Base-by-base conservation (phyloP, 2,888 invertebrate genomes). In the Ellobium chinense region DNA sequence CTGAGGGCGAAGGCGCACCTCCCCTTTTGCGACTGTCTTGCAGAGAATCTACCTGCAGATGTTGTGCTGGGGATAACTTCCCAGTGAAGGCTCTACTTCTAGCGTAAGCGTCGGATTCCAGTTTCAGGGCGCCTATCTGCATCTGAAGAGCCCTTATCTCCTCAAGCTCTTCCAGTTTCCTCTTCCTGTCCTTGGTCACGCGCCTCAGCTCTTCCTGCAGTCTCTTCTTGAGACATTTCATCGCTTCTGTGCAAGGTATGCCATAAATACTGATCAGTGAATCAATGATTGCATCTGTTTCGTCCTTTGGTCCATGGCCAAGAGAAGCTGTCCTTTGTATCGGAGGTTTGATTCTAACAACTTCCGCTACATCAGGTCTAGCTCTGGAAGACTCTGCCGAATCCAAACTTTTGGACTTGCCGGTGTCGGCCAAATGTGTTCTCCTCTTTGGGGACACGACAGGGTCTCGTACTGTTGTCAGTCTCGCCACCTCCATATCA, bases 191-290 rank as follows among this genome's bases (percentile, higher is more conserved):
- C 39, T 88, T 90, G 12, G 94, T 91, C 34, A 92, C 93, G 80
- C 93, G 91, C 76, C 93, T 89, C 77, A 94, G 88, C 83, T 94
- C 94, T 82, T 94, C 93, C 83, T 94, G 93, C 75, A 94, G 88
- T 63, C 93, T 84, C 78, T 89, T 89, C 81, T 92, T 92, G 60
- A 91, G 83, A 5, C 90, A 91, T 85, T 91, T 91, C 87, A 92
- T 90, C 7, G 92, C 91, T 66, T 90, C 86, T 3, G 92, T 92
- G 37, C 92, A 91, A 18, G 89, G 90, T 14, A 91, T 87, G 60
- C 91, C 92, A 72, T 91, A 90, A 77, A 92, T 90, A 66, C 87
- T 89, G 31, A 92, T 89, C 77, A 91, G 80, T 1, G 89, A 87
- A 76, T 91, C 90, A 70, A 91, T 91, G 62, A 91, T 89, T 80